Base-by-base conservation (phyloP, 2,797 vertebrate species). In the Tauraco hartlaubi region DNA sequence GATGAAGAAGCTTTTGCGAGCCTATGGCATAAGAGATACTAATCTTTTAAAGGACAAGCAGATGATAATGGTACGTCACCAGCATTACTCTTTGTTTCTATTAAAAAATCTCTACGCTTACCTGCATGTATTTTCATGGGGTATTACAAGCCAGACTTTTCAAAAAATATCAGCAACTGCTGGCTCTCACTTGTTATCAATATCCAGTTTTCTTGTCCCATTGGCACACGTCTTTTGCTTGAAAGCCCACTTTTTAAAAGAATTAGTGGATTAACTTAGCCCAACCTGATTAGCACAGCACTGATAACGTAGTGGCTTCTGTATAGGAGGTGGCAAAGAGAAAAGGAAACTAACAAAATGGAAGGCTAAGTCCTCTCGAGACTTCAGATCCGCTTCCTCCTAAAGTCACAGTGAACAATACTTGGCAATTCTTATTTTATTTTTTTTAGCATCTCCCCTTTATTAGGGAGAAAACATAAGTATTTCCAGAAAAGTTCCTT, bases 1-100 rank as follows among this genome's bases (percentile, higher is more conserved):
- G 96, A 99, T 99, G 95, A 99, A 99, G 96, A 99, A 99, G 79
- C 98, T 99, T 85, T 97, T 99, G 87, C 97, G 99, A 84, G 98
- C 98, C 62, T 99, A 99, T 54, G 99, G 99, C 37, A 99, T 99
- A 94, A 98, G 99, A 83, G 99, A 99, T 73, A 98, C 98, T 95
- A 99, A 98, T 87, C 98, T 99, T 76, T 98, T 99, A 39, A 99
- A 98, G 95, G 97, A 98, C 82, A 98, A 98, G 41, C 98, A 99
- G 83, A 98, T 99, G 92, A 98, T 99, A 59, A 98, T 99, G 99
- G 99, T 99, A 85, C 97, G 97, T 43, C 6, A 51, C 12, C 19
- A 54, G 22, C 19, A 41, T 43, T 48, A 29, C 17, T 78, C 26
- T 56, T 56, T 55, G 15, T 3, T 51, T 62, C 43, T 61, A 8